Conservation (phyloP, 2,797 vertebrate species). For the Silurus aristotelis region DNA sequence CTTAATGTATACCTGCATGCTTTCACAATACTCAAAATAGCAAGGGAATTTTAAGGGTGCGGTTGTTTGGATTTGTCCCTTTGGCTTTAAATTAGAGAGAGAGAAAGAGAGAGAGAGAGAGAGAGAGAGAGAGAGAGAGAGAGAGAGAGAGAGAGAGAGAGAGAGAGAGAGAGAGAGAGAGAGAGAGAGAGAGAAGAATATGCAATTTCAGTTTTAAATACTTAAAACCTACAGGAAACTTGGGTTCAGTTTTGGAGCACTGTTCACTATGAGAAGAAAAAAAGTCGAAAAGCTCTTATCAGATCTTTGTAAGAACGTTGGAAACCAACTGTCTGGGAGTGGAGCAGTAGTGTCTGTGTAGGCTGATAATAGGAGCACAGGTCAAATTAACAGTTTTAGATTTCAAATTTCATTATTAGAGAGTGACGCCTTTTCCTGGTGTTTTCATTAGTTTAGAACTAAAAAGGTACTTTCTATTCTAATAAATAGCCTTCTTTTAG, state of each 20-base stretch:
- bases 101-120: neutral
- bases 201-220: neutral
- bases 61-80: constrained; percentile 35
- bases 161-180: no score
- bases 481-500: neutral
- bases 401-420: constrained; percentile 8
- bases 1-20: constrained; percentile 50
- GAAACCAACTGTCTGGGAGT: constrained; percentile 31
- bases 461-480: neutral
- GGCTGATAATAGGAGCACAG: constrained; percentile 40
- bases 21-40: constrained; percentile 53
- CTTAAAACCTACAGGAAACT: neutral
- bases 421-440: neutral
- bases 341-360: constrained; percentile 46
- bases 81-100: neutral
- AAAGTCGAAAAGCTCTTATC: constrained; percentile 27
- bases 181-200: no score
- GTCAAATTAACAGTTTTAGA: constrained; percentile 22
- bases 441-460: neutral
- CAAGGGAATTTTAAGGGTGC: constrained; percentile 52
- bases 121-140: neutral
- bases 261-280: neutral
- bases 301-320: constrained; percentile 27
- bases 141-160: neutral
- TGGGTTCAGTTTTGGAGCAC: neutral